Percentiles rank a stretch among this genome's conserved stretches.
Conservation (phyloP, 2,888 invertebrate species). For the Galeruca laticollis region DNA sequence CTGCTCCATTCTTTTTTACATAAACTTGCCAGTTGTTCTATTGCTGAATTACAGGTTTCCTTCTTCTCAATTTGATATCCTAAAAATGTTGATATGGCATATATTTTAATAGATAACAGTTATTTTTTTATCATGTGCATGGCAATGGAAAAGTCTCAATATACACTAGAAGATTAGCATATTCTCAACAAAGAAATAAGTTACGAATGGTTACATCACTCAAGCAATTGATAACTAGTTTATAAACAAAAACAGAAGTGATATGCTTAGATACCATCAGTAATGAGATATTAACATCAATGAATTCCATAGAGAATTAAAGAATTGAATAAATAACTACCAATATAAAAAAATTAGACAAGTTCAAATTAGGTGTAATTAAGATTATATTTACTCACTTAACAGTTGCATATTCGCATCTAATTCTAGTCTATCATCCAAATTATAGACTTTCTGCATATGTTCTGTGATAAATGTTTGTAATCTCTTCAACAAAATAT, state of each 20-base stretch:
- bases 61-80: constrained; percentile 60
- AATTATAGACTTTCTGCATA: constrained; percentile 52
- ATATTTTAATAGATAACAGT: neutral
- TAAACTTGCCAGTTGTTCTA: constrained; percentile 58
- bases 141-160: too few relatives aligned
- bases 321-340: neutral
- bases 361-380: neutral
- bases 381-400: constrained; percentile 48
- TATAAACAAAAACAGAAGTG: too few relatives aligned
- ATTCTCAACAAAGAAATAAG: too few relatives aligned
- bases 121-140: too few relatives aligned
- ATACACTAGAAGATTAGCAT: too few relatives aligned
- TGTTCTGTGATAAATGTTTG: constrained; percentile 56
- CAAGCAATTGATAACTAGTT: too few relatives aligned
- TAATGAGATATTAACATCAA: too few relatives aligned
- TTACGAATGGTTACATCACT: too few relatives aligned
- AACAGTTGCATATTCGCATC: constrained; percentile 55
- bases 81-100: constrained; percentile 40
- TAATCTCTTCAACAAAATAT: constrained; percentile 51
- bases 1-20: constrained; percentile 55
- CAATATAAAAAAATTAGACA: neutral
- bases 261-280: too few relatives aligned
- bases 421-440: constrained; percentile 54
- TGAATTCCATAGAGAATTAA: too few relatives aligned
- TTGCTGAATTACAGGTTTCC: constrained; percentile 53